Evolutionary conservation across 2,797 vertebrate genomes (phyloP).

Genomic region (Botia kubotai): DNA sequence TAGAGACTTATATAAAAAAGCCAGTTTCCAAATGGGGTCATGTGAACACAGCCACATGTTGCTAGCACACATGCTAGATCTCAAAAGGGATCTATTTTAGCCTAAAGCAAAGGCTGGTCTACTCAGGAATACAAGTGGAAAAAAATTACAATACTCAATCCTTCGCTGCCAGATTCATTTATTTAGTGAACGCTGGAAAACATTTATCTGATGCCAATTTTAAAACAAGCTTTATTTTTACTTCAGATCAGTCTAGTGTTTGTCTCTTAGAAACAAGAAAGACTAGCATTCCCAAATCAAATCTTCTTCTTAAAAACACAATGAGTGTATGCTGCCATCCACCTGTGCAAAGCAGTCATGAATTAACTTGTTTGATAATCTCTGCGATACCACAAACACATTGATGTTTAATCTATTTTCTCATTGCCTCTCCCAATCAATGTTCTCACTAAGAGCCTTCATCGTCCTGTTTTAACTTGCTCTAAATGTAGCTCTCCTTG

Average conservation of each 20-base stretch:
- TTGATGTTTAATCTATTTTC: constrained; percentile 1
- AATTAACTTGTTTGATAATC: constrained; percentile 21
- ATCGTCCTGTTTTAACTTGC: constrained; percentile 22
- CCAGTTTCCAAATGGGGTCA: background rate
- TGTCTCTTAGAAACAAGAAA: background rate
- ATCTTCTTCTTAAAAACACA: background rate
- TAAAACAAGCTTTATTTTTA: constrained; percentile 17
- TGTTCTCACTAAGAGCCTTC: background rate
- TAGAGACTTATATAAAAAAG: no score
- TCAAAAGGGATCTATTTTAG: background rate
- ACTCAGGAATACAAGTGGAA: background rate
- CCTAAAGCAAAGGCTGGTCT: background rate
- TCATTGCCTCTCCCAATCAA: background rate
- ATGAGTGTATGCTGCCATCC: background rate
- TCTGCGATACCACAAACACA: constrained; percentile 8
- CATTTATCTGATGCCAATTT: background rate
- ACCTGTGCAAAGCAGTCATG: background rate
- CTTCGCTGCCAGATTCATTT: background rate
- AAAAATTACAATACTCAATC: background rate
- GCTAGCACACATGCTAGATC: background rate
- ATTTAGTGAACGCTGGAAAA: background rate
- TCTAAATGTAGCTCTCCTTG: constrained; percentile 16
- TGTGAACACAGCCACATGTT: background rate
- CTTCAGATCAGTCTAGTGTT: background rate
- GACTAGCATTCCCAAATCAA: background rate